phyloP scores from a whole-genome alignment of 1,140 invertebrate species.

The Ectropis grisescens region DNA sequence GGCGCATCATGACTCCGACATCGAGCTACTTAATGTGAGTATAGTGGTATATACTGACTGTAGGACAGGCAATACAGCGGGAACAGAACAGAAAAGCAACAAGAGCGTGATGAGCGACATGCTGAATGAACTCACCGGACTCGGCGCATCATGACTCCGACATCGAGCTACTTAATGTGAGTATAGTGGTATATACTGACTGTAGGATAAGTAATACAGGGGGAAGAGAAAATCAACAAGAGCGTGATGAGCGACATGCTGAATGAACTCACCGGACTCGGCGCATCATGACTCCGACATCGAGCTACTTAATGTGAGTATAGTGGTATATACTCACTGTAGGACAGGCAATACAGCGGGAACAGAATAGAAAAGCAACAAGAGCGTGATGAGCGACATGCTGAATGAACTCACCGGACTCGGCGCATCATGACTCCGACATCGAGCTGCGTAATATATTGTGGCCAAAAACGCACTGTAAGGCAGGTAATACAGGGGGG shows the following conservation, averaged over 20 bases:
- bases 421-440: conserved; percentile 71
- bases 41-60: too few relatives aligned
- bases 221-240: conserved; percentile 93
- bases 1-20: conserved; percentile 71
- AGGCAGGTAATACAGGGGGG: too few relatives aligned
- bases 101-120: conserved; percentile 96
- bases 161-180: conserved; percentile 72
- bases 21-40: conserved; percentile 71
- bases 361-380: too few relatives aligned
- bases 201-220: too few relatives aligned
- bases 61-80: too few relatives aligned
- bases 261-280: conserved; percentile 79
- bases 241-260: conserved; percentile 95
- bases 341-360: too few relatives aligned
- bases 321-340: neutral
- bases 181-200: too few relatives aligned
- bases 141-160: conserved; percentile 71
- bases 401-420: conserved; percentile 82
- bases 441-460: conserved; percentile 69
- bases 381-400: conserved; percentile 96
- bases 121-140: conserved; percentile 85
- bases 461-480: too few relatives aligned
- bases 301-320: conserved; percentile 70
- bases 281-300: conserved; percentile 72
- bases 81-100: too few relatives aligned